phyloP scores from a whole-genome alignment of 2,797 vertebrate genomes.

The Coccyzus lansbergi region DNA sequence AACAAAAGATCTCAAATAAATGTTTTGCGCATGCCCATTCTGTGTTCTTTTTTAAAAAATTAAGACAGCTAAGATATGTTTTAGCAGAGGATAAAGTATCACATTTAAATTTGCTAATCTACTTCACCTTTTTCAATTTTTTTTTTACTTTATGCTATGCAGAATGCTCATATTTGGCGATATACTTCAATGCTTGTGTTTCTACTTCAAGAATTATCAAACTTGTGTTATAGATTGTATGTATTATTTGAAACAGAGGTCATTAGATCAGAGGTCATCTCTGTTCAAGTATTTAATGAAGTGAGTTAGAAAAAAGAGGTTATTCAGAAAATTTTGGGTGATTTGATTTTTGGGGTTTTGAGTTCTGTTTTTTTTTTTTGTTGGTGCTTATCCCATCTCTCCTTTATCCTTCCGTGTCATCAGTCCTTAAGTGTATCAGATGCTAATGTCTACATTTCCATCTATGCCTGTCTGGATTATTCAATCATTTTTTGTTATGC shows the following conservation, averaged over 20 bases:
- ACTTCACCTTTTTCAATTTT: slow-evolving; percentile 37
- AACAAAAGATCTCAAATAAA: background rate
- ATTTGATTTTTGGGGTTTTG: background rate
- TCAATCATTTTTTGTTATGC: slow-evolving; percentile 2
- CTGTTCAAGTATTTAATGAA: background rate
- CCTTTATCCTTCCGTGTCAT: background rate
- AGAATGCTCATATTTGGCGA: slow-evolving; percentile 29
- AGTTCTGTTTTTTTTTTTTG: no score
- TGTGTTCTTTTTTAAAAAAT: slow-evolving; percentile 6
- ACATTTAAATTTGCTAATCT: slow-evolving; percentile 33
- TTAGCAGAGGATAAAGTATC: slow-evolving; percentile 51
- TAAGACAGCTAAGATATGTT: slow-evolving; percentile 39
- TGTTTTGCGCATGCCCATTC: background rate
- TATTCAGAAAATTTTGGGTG: background rate
- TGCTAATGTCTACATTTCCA: background rate
- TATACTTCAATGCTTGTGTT: slow-evolving; percentile 47
- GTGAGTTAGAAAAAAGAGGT: background rate
- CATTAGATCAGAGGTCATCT: background rate
- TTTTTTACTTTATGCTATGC: slow-evolving; percentile 10
- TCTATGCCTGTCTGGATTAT: background rate
- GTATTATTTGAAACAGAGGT: background rate
- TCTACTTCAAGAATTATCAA: slow-evolving; percentile 41
- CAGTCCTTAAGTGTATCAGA: background rate
- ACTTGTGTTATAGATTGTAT: background rate
- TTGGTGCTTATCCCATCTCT: background rate